Evolutionary conservation across 2,888 invertebrate species (phyloP), one percentile per base, ranked within the genome.

Genomic region (Pterobdella sp.): DNA sequence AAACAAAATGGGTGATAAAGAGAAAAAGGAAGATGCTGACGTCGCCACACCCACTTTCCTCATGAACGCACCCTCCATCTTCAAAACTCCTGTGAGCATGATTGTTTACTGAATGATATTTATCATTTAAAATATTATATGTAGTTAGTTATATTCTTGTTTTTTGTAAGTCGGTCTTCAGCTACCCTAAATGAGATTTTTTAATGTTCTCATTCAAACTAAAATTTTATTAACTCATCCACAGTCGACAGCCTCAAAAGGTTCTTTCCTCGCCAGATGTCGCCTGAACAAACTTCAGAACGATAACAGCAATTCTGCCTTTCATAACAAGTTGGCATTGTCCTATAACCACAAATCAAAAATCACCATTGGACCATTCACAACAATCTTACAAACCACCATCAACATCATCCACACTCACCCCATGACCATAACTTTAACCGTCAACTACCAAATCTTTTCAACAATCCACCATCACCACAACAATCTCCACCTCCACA

Each of bases 61-160:
- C 29, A 65, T 35, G 35, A 35, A 35, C 4, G 7, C 35, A 3
- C 32, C 65, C 3, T 29, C 65, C 4, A 34, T 65, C 65, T 65
- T 65, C n/a, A 65, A 65, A 31, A 65, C 35, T 35, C 65, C 65
- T 3, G 65, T 65, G 52, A 49, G 52, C n/a, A n/a, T n/a, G n/a
- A n/a, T n/a, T n/a, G n/a, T n/a, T n/a, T n/a, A n/a, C n/a, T n/a
- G n/a, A n/a, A n/a, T n/a, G n/a, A n/a, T n/a, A n/a, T n/a, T n/a
- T n/a, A n/a, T n/a, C n/a, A n/a, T n/a, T n/a, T n/a, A n/a, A n/a
- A n/a, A n/a, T n/a, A n/a, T n/a, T n/a, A n/a, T n/a, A n/a, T n/a
- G n/a, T n/a, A n/a, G n/a, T n/a, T n/a, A n/a, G n/a, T n/a, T n/a
- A n/a, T n/a, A n/a, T n/a, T n/a, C n/a, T n/a, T n/a, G n/a, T n/a